Conservation (phyloP, 2,888 invertebrate genomes). For the Drosophila helvetica region DNA sequence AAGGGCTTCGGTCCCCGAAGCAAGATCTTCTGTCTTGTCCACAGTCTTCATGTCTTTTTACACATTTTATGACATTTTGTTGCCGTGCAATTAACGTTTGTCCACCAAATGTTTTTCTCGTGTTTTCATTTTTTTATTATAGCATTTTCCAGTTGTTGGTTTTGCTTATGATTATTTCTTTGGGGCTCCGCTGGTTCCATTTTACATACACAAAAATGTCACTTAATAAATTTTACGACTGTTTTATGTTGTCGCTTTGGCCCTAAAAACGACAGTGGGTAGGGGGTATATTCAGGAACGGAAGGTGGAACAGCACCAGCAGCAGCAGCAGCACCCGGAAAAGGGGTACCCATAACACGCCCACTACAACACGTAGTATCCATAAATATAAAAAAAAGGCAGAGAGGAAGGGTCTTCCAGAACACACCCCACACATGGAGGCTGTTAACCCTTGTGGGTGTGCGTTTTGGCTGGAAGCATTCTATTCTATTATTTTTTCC, state of each 20-base stretch:
- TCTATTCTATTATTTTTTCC: slow-evolving; percentile 34
- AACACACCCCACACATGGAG: slow-evolving; percentile 27
- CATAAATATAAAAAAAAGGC: slow-evolving; percentile 80
- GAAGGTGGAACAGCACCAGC: slow-evolving; percentile 5
- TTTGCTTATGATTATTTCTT: slow-evolving; percentile 35
- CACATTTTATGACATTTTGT: slow-evolving; percentile 2
- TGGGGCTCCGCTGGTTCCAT: slow-evolving; percentile 16
- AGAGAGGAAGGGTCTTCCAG: slow-evolving; percentile 26
- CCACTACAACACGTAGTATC: slow-evolving; percentile 77
- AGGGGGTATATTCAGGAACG: background rate
- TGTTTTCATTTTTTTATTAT: slow-evolving; percentile 37
- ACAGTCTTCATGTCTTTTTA: slow-evolving; percentile 14
- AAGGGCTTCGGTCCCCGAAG: background rate
- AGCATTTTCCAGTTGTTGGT: slow-evolving; percentile 24
- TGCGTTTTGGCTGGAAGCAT: slow-evolving; percentile 2
- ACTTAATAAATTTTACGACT: slow-evolving; percentile 78
- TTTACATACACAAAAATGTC: slow-evolving; percentile 65
- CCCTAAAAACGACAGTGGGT: slow-evolving; percentile 35
- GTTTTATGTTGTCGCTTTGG: slow-evolving; percentile 77
- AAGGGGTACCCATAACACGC: slow-evolving; percentile 61
- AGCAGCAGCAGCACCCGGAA: slow-evolving; percentile 24
- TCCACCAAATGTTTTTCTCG: slow-evolving; percentile 63
- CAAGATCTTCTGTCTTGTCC: background rate
- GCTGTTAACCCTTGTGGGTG: slow-evolving; percentile 44
- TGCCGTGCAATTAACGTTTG: slow-evolving; percentile 66